Base-by-base conservation (phyloP, 2,888 invertebrate genomes). In the Chalcosyrphus nemorum region DNA sequence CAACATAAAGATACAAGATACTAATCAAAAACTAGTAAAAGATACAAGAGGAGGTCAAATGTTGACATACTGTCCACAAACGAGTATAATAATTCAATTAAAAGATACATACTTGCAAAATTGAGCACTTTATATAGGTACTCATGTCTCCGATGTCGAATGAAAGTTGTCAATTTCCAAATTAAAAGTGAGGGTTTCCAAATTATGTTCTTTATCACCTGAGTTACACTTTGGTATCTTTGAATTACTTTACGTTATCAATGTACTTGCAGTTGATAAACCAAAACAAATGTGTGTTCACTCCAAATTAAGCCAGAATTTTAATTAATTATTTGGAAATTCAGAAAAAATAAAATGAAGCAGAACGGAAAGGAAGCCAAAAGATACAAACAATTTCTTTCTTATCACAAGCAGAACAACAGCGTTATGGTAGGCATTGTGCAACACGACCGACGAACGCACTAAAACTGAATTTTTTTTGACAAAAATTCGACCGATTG, bases 381-480 rank as follows among this genome's bases (percentile, higher is more conserved):
- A 0, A 24, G 56, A 15, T 41, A 15, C 15, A 29, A 50, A 15
- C 15, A 29, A 27, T 63, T 74, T 70, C 38, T 9, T 38, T 65
- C 71, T 77, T 81, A 77, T 81, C 77, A 77, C 35, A 15, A 59
- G 35, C 43, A 45, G 41, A 27, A 35, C 15, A 17, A 24, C 54
- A 11, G 52, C 41, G 61, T 35, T 50, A 41, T 41, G 52, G 13
- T 21, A 61, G 43, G 19, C 70, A 61, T 84, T 70, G 56, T 68
- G 80, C 80, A 84, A 80, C 45, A 59, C 61, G 61, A 75, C 43
- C 45, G 56, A 76, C 66, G 68, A 66, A 81, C 81, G 77, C 81
- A 81, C 68, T 81, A 56, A 72, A 66, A 77, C 77, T 86, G 74
- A 81, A 81, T 13, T 38, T 43, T 61, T 80, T 80, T 70, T 63